These are phyloP conservation scores for Perccottus glenii DNA, from an alignment of 2,113 vertebrate genomes.

Conservation along the genomic window DNA sequence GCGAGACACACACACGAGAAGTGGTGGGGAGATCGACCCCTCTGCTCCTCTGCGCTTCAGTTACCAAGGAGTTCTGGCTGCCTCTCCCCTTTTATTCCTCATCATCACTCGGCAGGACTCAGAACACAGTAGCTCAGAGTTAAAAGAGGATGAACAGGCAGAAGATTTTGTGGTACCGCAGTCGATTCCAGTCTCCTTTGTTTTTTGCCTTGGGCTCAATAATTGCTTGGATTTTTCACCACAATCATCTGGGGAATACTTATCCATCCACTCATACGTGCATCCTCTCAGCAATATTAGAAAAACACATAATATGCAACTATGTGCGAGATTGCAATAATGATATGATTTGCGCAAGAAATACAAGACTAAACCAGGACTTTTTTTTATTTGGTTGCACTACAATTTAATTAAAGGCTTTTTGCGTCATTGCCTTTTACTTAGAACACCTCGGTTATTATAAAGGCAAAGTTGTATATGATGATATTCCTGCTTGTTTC, in stretches of 20 bases:
- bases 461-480: too few species aligned
- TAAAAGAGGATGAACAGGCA: slow-evolving; percentile 14
- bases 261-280: slow-evolving; percentile 45
- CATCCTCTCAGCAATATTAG: slow-evolving; percentile 2
- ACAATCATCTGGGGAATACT: slow-evolving; percentile 38
- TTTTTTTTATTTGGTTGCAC: too few species aligned
- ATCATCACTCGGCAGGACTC: slow-evolving; percentile 40
- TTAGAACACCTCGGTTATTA: too few species aligned
- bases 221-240: neutral
- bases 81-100: slow-evolving; percentile 58
- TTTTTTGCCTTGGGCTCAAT: slow-evolving; percentile 9
- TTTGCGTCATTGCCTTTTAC: too few species aligned
- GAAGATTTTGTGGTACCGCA: neutral
- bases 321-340: too few species aligned
- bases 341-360: too few species aligned
- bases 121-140: slow-evolving; percentile 29
- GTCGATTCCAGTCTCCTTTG: neutral
- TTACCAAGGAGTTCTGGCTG: slow-evolving; percentile 77
- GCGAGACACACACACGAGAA: slow-evolving; percentile 55
- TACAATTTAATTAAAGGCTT: too few species aligned
- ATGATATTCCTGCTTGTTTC: too few species aligned
- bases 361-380: too few species aligned
- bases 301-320: too few species aligned
- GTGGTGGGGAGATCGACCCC: slow-evolving; percentile 64
- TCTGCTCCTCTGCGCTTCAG: slow-evolving; percentile 73